phyloP scores from a whole-genome alignment of 2,113 vertebrate species.

The Choloepus hoffmanni region DNA sequence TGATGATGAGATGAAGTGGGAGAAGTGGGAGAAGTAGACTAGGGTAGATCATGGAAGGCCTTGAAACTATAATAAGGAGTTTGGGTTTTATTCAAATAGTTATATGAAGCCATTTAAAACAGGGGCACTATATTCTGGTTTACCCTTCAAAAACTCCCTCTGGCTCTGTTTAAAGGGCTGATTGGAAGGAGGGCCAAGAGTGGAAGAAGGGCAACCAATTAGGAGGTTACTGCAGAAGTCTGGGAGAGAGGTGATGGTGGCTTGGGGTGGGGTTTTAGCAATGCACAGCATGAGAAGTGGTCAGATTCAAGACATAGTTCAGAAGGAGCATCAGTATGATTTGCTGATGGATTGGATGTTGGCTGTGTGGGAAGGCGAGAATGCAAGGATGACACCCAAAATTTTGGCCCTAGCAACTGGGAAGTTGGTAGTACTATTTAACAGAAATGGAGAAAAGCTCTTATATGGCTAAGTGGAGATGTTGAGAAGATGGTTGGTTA shows the following conservation, averaged over 20 bases:
- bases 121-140: neutral
- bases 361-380: neutral
- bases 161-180: neutral
- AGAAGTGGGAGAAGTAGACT: neutral
- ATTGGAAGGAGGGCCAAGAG: neutral
- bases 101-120: neutral
- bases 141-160: neutral
- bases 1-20: neutral
- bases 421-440: neutral
- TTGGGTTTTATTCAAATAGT: neutral
- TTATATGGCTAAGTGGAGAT: neutral
- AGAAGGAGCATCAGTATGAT: neutral
- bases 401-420: neutral
- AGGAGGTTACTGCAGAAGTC: neutral
- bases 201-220: neutral
- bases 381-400: neutral
- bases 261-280: neutral
- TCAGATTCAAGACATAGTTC: neutral
- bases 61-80: neutral
- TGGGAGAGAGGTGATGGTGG: neutral
- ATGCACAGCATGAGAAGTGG: neutral
- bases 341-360: neutral
- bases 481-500: neutral
- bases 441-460: neutral
- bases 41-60: neutral